phyloP scores from a whole-genome alignment of 2,797 vertebrate species.

The Rousettus madagascariensis region DNA sequence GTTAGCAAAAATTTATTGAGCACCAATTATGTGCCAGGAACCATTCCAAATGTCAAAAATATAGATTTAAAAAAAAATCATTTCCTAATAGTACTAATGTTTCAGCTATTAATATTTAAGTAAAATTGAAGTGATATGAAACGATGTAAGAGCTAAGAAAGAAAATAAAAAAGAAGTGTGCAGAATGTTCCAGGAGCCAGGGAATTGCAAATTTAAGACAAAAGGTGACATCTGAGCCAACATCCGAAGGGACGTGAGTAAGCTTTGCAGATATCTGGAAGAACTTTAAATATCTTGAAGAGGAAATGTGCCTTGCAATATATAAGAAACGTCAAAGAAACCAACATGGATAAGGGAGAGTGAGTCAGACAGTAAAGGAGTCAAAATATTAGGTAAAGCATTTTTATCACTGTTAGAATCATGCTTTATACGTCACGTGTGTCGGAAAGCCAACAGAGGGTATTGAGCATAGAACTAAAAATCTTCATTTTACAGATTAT shows the following conservation, averaged over 20 bases:
- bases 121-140: background rate
- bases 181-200: background rate
- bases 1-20: background rate
- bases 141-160: background rate
- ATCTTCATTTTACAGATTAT: background rate
- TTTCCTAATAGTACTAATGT: background rate
- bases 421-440: background rate
- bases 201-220: background rate
- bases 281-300: background rate
- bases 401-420: background rate
- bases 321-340: background rate
- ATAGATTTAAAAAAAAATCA: background rate
- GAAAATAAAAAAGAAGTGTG: accelerated
- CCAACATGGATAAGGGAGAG: background rate
- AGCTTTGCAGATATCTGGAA: background rate
- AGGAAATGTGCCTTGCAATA: background rate
- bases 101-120: background rate
- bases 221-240: background rate
- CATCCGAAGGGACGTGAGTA: background rate
- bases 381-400: background rate
- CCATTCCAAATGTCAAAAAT: background rate
- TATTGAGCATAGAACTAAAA: background rate
- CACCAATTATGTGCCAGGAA: background rate
- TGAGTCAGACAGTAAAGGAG: background rate
- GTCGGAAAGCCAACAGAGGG: background rate